Conservation (phyloP, 2,888 invertebrate genomes). For the Tenthredo scrophulariae region DNA sequence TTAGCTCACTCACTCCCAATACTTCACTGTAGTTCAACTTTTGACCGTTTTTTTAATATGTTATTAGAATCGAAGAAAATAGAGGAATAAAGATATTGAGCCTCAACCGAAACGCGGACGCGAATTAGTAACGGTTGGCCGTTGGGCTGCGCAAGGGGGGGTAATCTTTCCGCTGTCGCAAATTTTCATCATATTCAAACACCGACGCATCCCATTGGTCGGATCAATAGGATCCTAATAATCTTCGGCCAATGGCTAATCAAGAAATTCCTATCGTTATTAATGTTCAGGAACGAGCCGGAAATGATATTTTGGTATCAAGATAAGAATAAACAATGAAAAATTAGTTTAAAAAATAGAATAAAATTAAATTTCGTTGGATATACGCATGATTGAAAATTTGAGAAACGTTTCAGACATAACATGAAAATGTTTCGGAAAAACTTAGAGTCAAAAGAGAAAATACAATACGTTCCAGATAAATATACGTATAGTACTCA, state of each 20-base stretch:
- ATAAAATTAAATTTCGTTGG: background rate
- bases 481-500: background rate
- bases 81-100: background rate
- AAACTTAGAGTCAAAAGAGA: background rate
- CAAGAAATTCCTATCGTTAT: background rate
- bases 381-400: background rate
- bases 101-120: background rate
- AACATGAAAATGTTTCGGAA: background rate
- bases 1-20: background rate
- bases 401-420: background rate
- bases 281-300: background rate
- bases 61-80: background rate
- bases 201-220: background rate
- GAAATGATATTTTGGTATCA: background rate
- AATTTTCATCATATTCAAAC: background rate
- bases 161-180: background rate
- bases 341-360: background rate
- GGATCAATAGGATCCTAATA: background rate
- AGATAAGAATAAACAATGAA: background rate
- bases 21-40: background rate
- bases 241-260: background rate
- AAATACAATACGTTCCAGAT: background rate
- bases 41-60: background rate
- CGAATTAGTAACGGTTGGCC: background rate
- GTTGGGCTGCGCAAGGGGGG: background rate